Evolutionary conservation across 2,797 vertebrate genomes (phyloP).

Genomic region (Galagoides demidoff): DNA sequence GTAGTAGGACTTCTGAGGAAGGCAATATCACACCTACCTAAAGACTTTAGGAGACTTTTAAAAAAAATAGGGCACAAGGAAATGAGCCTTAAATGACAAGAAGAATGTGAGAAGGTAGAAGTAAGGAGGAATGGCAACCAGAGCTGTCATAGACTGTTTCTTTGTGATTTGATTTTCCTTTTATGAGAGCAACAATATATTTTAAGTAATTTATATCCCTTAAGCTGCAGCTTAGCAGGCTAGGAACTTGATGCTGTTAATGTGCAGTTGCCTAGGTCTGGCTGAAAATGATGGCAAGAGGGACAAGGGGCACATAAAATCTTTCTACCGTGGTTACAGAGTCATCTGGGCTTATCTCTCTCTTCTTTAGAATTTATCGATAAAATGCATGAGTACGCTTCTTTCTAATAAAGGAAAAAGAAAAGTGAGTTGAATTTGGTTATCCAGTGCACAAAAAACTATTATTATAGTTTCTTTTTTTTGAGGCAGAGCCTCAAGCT

Average conservation of each 20-base stretch:
- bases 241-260: background rate
- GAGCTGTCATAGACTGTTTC: background rate
- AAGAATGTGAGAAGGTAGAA: background rate
- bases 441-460: background rate
- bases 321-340: background rate
- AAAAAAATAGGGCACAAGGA: background rate
- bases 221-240: background rate
- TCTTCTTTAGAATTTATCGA: constrained; percentile 1
- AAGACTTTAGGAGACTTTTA: background rate
- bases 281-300: background rate
- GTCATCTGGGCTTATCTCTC: background rate
- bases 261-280: background rate
- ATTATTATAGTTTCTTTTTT: background rate
- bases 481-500: too few relatives aligned
- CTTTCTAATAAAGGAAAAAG: background rate
- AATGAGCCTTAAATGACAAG: background rate
- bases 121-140: background rate
- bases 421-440: background rate
- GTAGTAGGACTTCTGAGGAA: background rate
- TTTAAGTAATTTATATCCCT: background rate
- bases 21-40: background rate
- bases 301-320: background rate
- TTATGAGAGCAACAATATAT: background rate
- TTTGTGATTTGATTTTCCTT: background rate
- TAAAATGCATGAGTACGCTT: background rate